These are phyloP conservation scores for Drosophila albomicans DNA, from an alignment of 1,140 invertebrate species.

Conservation along the genomic window DNA sequence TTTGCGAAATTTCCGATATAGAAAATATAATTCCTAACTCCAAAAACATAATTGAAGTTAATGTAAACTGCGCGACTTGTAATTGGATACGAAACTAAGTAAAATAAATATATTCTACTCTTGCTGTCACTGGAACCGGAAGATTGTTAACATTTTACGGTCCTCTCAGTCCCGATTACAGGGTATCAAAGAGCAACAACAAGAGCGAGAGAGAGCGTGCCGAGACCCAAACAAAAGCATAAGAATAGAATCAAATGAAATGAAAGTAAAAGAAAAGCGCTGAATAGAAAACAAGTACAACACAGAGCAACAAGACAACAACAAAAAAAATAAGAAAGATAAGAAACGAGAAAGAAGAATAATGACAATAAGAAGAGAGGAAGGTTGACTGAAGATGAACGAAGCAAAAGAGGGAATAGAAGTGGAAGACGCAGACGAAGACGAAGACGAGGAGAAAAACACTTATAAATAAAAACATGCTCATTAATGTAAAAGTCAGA, in stretches of 20 bases:
- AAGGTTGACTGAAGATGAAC: too few relatives aligned
- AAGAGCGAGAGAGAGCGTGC: slow-evolving; percentile 1
- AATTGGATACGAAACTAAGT: too few relatives aligned
- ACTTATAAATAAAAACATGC: slow-evolving; percentile 82
- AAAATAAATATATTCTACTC: too few relatives aligned
- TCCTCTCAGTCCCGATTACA: background rate
- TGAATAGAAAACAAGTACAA: slow-evolving; percentile 19
- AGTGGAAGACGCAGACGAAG: background rate
- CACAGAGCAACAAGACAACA: too few relatives aligned
- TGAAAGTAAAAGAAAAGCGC: slow-evolving; percentile 31
- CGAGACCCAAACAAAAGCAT: slow-evolving; percentile 19
- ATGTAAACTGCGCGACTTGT: too few relatives aligned
- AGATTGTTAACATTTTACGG: too few relatives aligned
- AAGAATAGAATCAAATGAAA: slow-evolving; percentile 30
- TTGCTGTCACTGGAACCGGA: too few relatives aligned
- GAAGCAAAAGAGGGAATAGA: background rate
- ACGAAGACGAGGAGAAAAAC: slow-evolving; percentile 47
- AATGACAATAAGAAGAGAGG: slow-evolving; percentile 32
- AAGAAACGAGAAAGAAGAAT: slow-evolving; percentile 29
- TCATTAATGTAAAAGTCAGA: slow-evolving; percentile 80
- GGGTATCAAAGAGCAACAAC: slow-evolving; percentile 20
- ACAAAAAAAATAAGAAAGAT: background rate
- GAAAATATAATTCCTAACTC: too few relatives aligned
- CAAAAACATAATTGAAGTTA: too few relatives aligned
- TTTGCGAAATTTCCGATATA: too few relatives aligned